Evolutionary conservation across 2,797 vertebrate species (phyloP).

Genomic region (Aselliscus stoliczkanus): DNA sequence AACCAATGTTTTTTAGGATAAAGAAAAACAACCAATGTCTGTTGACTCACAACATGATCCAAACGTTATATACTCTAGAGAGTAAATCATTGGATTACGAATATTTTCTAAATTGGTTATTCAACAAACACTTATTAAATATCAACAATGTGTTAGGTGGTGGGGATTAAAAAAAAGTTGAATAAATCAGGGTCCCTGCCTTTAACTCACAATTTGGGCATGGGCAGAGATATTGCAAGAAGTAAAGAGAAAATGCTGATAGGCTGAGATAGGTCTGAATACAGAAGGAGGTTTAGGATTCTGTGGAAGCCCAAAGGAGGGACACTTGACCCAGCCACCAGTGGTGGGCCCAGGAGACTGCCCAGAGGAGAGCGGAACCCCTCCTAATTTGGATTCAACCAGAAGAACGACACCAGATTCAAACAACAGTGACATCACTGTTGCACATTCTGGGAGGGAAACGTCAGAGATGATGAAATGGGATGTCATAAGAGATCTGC

Average conservation of each 20-base stretch:
- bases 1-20: background rate
- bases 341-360: no score
- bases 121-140: conserved; percentile 22
- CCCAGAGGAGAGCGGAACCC: background rate
- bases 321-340: background rate
- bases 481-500: background rate
- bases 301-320: background rate
- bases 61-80: background rate
- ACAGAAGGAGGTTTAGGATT: background rate
- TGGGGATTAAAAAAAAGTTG: background rate
- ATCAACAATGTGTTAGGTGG: background rate
- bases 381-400: background rate
- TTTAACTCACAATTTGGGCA: background rate
- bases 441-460: background rate
- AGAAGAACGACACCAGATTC: background rate
- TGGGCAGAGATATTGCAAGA: background rate
- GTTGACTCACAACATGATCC: background rate
- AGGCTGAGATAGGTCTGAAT: background rate
- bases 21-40: background rate
- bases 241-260: background rate
- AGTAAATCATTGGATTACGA: background rate
- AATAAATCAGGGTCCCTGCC: background rate
- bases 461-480: background rate
- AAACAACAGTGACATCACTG: background rate
- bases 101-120: background rate